phyloP scores from a whole-genome alignment of 2,888 invertebrate genomes.

The Hydrotaea diabolus region DNA sequence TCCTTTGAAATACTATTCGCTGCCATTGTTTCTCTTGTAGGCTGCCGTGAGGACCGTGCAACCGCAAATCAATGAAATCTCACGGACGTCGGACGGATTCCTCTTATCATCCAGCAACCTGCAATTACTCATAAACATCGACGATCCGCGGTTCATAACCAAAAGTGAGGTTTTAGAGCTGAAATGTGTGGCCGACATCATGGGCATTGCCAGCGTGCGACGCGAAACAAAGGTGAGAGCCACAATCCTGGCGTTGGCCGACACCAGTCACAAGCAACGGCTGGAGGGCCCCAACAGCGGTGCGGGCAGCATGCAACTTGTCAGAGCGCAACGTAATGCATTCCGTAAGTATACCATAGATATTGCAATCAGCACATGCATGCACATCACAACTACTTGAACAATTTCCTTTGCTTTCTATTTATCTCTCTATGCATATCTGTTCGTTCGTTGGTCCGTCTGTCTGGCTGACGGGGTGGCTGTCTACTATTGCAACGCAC shows the following conservation, averaged over 20 bases:
- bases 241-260: slow-evolving; percentile 77
- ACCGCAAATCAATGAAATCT: slow-evolving; percentile 80
- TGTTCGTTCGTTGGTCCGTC: background rate
- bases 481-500: background rate
- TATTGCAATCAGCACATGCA: background rate
- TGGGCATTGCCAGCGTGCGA: slow-evolving; percentile 75
- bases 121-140: slow-evolving; percentile 79
- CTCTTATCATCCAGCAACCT: slow-evolving; percentile 78
- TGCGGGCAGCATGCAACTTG: slow-evolving; percentile 36
- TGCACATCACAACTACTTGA: background rate
- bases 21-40: slow-evolving; percentile 68
- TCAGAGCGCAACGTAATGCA: background rate
- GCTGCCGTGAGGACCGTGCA: slow-evolving; percentile 77
- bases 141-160: slow-evolving; percentile 78
- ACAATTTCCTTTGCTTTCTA: slow-evolving; percentile 3
- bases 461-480: too few relatives aligned
- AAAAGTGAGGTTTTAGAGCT: slow-evolving; percentile 78
- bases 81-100: slow-evolving; percentile 78
- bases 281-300: slow-evolving; percentile 73
- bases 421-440: background rate
- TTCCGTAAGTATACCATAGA: slow-evolving; percentile 48
- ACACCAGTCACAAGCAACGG: slow-evolving; percentile 79
- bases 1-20: background rate
- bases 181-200: slow-evolving; percentile 78
- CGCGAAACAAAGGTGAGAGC: slow-evolving; percentile 77